Conservation (phyloP, 2,888 invertebrate genomes). For the Myopa testacea region DNA sequence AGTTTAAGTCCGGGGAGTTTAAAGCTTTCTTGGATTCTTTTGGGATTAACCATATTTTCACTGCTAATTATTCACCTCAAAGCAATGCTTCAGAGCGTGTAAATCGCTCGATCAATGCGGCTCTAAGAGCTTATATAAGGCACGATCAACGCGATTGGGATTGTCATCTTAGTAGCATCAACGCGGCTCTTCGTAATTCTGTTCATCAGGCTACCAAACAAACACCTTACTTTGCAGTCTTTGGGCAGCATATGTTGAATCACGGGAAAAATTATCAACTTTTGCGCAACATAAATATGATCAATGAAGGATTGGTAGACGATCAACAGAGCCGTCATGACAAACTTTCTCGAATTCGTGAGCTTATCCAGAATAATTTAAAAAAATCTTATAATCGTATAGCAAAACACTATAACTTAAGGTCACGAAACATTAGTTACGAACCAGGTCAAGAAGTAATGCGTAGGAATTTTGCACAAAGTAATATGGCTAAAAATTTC, state of each 20-base stretch:
- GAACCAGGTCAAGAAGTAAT: constrained; percentile 2
- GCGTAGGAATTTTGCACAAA: background rate
- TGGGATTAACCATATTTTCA: no score
- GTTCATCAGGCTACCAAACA: background rate
- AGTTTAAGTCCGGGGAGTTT: no score
- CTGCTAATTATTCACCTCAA: no score
- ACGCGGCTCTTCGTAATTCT: background rate
- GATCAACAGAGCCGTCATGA: no score
- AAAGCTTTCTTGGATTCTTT: no score
- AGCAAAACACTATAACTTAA: background rate
- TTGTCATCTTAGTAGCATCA: background rate
- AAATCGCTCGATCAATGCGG: background rate
- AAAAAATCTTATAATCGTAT: no score
- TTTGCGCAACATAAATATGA: background rate
- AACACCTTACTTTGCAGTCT: background rate
- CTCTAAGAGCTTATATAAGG: background rate
- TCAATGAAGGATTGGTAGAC: background rate
- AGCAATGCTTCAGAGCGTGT: no score
- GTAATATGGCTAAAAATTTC: constrained; percentile 10
- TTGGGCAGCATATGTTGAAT: background rate
- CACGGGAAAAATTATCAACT: background rate
- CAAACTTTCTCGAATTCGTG: no score
- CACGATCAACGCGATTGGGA: background rate
- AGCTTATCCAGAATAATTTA: no score
- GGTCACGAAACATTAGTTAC: background rate